A percentile compares a stretch with the other conserved stretches of the same genome.
These are phyloP conservation scores for Pangasius mekongensis DNA, from an alignment of 2,797 vertebrate genomes.

Conservation along the genomic window DNA sequence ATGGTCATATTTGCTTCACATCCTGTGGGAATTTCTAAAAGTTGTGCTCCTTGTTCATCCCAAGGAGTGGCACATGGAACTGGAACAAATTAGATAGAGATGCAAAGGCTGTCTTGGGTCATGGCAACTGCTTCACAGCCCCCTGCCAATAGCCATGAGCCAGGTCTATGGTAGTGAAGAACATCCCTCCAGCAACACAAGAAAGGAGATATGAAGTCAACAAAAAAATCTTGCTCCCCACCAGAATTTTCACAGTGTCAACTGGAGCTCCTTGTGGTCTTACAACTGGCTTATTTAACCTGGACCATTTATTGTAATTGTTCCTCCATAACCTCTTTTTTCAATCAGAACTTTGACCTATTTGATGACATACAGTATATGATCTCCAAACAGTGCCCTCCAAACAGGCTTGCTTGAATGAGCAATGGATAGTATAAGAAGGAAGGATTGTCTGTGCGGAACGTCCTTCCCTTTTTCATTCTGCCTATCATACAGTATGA, in stretches of 20 bases:
- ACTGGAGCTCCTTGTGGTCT: neutral
- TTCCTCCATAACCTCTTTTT: neutral
- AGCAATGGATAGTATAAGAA: neutral
- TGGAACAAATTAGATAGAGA: neutral
- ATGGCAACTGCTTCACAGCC: neutral
- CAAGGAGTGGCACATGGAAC: neutral
- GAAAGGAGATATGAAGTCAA: neutral
- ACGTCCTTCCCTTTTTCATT: neutral
- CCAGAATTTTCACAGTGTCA: neutral
- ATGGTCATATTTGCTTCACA: neutral
- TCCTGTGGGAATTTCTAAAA: neutral
- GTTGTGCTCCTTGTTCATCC: neutral
- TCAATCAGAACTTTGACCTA: neutral
- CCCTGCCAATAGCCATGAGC: slow-evolving; percentile 13
- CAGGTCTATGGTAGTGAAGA: slow-evolving; percentile 13
- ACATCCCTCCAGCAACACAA: slow-evolving; percentile 7
- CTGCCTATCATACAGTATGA: slow-evolving; percentile 1
- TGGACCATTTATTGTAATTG: neutral
- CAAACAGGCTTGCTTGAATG: neutral
- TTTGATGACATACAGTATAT: neutral
- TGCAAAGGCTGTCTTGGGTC: neutral
- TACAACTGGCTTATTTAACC: neutral
- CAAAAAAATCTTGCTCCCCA: no score
- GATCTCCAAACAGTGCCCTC: neutral
- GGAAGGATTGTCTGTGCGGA: neutral